Conservation (phyloP, 2,113 vertebrate genomes). For the Isichthys henryi region DNA sequence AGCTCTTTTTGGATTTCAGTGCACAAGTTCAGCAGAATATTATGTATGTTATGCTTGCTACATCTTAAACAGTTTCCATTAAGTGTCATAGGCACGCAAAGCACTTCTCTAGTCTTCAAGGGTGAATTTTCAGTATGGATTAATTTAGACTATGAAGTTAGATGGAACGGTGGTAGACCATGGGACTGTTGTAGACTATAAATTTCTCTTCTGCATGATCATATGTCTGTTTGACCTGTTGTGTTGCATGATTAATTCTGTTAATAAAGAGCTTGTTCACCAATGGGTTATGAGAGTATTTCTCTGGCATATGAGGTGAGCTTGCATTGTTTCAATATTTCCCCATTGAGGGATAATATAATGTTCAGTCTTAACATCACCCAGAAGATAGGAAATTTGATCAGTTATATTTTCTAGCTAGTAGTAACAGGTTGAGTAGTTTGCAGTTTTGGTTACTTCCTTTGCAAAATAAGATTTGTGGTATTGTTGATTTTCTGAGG, state of each 20-base stretch:
- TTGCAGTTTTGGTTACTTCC: not conserved
- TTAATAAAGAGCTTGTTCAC: not conserved
- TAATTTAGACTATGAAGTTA: not conserved
- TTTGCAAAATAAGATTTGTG: not conserved
- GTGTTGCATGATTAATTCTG: not conserved
- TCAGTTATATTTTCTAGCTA: not conserved
- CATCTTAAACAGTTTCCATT: not conserved
- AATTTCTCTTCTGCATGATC: not conserved
- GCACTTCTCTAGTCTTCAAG: not conserved
- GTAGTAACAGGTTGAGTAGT: not conserved
- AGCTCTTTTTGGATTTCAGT: not conserved
- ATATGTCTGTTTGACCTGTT: not conserved
- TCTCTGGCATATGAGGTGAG: not conserved
- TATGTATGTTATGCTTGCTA: not conserved
- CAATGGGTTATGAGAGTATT: not conserved
- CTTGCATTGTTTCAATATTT: not conserved
- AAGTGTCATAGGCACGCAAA: not conserved
- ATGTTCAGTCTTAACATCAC: not conserved
- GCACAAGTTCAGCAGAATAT: not conserved
- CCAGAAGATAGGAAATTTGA: not conserved
- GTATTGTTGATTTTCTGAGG: slow-evolving; percentile 2
- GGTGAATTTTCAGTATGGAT: not conserved
- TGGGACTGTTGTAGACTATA: not conserved
- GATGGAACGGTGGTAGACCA: not conserved
- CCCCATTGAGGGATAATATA: not conserved